These are phyloP conservation scores for Eurytoma adleriae DNA, from an alignment of 2,888 invertebrate species.

Conservation along the genomic window DNA sequence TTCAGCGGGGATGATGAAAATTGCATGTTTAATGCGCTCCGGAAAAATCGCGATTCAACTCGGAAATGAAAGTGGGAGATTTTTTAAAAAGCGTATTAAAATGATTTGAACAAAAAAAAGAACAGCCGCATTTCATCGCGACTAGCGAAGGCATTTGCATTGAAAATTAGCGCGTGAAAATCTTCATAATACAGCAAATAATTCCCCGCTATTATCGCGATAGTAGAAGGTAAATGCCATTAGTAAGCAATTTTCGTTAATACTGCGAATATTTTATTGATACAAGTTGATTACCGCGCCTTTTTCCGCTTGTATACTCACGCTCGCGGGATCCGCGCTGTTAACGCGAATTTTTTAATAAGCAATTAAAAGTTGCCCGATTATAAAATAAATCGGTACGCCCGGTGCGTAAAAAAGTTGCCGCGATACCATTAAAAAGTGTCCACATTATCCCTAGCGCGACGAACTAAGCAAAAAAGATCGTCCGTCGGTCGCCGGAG, in stretches of 20 bases:
- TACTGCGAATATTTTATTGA: slow-evolving; percentile 12
- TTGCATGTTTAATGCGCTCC: background rate
- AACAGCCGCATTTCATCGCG: background rate
- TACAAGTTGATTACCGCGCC: slow-evolving; percentile 40
- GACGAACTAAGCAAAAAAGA: background rate
- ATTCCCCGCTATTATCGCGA: slow-evolving; percentile 24
- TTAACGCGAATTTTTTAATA: slow-evolving; percentile 50
- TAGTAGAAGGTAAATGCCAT: background rate
- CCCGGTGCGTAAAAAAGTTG: slow-evolving; percentile 16
- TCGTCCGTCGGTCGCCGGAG: background rate
- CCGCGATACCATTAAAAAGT: slow-evolving; percentile 26
- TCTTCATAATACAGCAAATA: slow-evolving; percentile 5
- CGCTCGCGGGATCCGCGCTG: background rate
- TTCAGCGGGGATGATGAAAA: slow-evolving; percentile 9
- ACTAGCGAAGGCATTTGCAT: background rate
- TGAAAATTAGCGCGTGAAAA: background rate
- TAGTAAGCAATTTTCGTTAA: slow-evolving; percentile 9
- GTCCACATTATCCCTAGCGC: slow-evolving; percentile 13
- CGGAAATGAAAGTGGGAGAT: background rate
- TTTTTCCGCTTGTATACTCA: slow-evolving; percentile 3
- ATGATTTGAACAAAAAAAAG: background rate
- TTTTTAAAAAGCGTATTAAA: background rate
- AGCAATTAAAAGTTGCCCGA: slow-evolving; percentile 53
- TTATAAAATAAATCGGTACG: slow-evolving; percentile 43
- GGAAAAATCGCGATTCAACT: background rate